phyloP scores from a whole-genome alignment of 2,113 vertebrate species.

The Plecotus auritus region DNA sequence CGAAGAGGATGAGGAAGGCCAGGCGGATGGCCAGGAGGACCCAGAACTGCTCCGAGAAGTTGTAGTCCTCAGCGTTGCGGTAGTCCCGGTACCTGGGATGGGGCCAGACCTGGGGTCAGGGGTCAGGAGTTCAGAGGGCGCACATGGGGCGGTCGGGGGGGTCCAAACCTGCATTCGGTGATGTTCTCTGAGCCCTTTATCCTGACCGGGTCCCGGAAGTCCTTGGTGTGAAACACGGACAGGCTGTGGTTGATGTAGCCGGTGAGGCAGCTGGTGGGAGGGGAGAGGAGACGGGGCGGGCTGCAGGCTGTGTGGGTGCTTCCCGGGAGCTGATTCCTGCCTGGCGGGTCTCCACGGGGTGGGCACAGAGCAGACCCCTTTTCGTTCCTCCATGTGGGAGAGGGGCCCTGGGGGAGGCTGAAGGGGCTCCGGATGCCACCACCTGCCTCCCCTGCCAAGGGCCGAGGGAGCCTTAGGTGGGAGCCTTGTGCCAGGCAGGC shows the following conservation, averaged over 20 bases:
- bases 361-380: not conserved
- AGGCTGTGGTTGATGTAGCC: slow-evolving; percentile 93
- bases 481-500: not conserved
- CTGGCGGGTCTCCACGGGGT: not conserved
- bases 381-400: not conserved
- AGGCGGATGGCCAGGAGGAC: slow-evolving; percentile 90
- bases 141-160: not conserved
- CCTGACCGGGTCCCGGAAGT: slow-evolving; percentile 71
- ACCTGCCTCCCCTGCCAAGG: too few relatives aligned
- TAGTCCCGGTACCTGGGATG: slow-evolving; percentile 91
- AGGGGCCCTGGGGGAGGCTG: fast-evolving
- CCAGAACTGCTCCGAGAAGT: slow-evolving; percentile 88
- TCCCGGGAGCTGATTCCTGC: not conserved
- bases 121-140: not conserved
- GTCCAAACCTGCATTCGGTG: slow-evolving; percentile 88
- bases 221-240: slow-evolving; percentile 79
- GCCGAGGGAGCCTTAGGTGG: not conserved
- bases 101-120: not conserved
- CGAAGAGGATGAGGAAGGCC: slow-evolving; percentile 92
- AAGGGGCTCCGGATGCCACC: not conserved
- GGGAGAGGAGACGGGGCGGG: not conserved
- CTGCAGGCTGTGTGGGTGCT: not conserved
- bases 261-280: slow-evolving; percentile 84
- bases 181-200: slow-evolving; percentile 19
- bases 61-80: slow-evolving; percentile 81